Evolutionary conservation across 1,140 invertebrate genomes (phyloP), one percentile per base, ranked within the genome.

Genomic region (Drosophila rhopaloa): DNA sequence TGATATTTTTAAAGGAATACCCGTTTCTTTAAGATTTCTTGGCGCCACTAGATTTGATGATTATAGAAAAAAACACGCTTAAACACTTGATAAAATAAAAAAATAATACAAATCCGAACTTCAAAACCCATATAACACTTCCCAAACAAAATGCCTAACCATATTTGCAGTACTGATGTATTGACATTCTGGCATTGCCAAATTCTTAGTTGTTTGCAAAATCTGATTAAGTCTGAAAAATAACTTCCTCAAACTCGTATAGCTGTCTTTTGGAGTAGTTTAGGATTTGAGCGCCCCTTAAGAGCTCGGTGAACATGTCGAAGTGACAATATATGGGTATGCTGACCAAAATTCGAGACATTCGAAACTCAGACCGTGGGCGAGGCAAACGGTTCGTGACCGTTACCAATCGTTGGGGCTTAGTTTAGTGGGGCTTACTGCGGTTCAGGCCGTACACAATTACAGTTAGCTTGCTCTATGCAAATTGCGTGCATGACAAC

Each of bases 401-500:
- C 63, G 37, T 47, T 59, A 40, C 40, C 29, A 35, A 55, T 19
- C n/a, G n/a, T 10, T 44, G 13, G 48, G 46, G 35, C 24, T 24
- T 40, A n/a, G 27, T 29, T 46, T 54, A 6, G 35, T 47, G 14
- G 2, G 40, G 29, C 9, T 63, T 13, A 27, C 19, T 16, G 9
- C 16, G 41, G 40, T 63, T 63, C 54, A 32, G 10, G 32, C 50
- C 32, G 27, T 16, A 9, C 50, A 29, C 66, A 51, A 72, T 72
- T 73, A 74, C 68, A 75, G 68, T 74, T 75, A 74, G 44, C 51
- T 35, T 60, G 60, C 55, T 38, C 67, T 68, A 86, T 86, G 82
- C 82, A 86, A 85, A 85, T 85, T 76, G 81, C 81, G 81, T 84
- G 81, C 80, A 76, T 79, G 81, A 84, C 81, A 72, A 46, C 48